These are phyloP conservation scores for Xestia xanthographa DNA, from an alignment of 2,888 invertebrate genomes.

Conservation along the genomic window DNA sequence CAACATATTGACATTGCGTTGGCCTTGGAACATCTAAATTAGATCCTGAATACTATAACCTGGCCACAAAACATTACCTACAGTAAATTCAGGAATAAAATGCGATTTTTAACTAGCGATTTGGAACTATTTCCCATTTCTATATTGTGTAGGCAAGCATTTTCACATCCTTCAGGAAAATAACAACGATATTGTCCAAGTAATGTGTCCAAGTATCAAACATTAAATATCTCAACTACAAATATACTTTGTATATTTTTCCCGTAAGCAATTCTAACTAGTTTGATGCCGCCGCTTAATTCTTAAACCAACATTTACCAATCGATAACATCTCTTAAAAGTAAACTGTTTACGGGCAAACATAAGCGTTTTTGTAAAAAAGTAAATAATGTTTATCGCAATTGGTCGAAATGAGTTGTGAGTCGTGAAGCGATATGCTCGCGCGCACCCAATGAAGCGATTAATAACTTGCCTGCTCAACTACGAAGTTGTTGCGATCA, in stretches of 20 bases:
- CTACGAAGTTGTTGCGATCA: slow-evolving; percentile 55
- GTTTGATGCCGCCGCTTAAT: slow-evolving; percentile 13
- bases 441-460: slow-evolving; percentile 67
- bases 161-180: background rate
- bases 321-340: slow-evolving; percentile 44
- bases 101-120: background rate
- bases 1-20: background rate
- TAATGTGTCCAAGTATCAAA: background rate
- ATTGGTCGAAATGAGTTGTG: slow-evolving; percentile 36
- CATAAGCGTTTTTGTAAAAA: slow-evolving; percentile 17
- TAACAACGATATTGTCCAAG: background rate
- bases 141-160: no score
- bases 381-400: slow-evolving; percentile 51
- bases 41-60: background rate
- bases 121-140: background rate
- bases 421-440: slow-evolving; percentile 53
- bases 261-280: background rate
- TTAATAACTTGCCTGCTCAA: slow-evolving; percentile 65
- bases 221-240: slow-evolving; percentile 1
- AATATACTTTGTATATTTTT: slow-evolving; percentile 2
- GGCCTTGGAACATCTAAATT: background rate
- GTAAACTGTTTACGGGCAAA: slow-evolving; percentile 32
- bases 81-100: background rate
- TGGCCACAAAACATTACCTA: background rate
- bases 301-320: slow-evolving; percentile 41